phyloP scores from a whole-genome alignment of 2,797 vertebrate genomes.

The Falco concolor region DNA sequence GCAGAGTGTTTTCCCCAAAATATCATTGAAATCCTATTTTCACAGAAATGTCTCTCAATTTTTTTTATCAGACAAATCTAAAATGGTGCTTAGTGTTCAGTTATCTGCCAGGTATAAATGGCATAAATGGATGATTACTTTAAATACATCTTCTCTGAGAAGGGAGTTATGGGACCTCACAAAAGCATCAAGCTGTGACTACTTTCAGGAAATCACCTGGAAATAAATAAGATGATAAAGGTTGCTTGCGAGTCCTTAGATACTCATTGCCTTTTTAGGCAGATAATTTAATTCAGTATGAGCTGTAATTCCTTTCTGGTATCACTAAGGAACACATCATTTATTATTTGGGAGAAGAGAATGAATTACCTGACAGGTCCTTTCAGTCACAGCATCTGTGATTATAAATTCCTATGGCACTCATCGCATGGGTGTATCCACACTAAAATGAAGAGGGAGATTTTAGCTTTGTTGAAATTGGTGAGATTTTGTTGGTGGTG shows the following conservation, averaged over 20 bases:
- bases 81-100: constrained; percentile 64
- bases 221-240: constrained; percentile 74
- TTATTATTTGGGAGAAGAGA: constrained; percentile 26
- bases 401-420: background rate
- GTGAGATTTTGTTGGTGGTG: background rate
- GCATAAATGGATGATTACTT: constrained; percentile 77
- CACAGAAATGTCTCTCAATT: constrained; percentile 56
- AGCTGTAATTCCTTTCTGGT: constrained; percentile 33
- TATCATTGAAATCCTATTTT: constrained; percentile 71
- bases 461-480: background rate
- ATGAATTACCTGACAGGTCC: background rate
- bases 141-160: constrained; percentile 75
- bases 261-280: constrained; percentile 57
- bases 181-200: constrained; percentile 74
- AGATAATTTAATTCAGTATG: constrained; percentile 62
- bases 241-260: constrained; percentile 66
- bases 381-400: background rate
- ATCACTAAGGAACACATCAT: constrained; percentile 32
- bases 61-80: constrained; percentile 69
- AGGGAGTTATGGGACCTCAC: constrained; percentile 69
- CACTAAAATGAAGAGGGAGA: background rate
- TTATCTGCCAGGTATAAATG: constrained; percentile 74
- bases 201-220: constrained; percentile 67
- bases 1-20: constrained; percentile 69
- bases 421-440: background rate